These are phyloP conservation scores for Triplophysa rosa DNA, from an alignment of 2,113 vertebrate species.

Conservation along the genomic window DNA sequence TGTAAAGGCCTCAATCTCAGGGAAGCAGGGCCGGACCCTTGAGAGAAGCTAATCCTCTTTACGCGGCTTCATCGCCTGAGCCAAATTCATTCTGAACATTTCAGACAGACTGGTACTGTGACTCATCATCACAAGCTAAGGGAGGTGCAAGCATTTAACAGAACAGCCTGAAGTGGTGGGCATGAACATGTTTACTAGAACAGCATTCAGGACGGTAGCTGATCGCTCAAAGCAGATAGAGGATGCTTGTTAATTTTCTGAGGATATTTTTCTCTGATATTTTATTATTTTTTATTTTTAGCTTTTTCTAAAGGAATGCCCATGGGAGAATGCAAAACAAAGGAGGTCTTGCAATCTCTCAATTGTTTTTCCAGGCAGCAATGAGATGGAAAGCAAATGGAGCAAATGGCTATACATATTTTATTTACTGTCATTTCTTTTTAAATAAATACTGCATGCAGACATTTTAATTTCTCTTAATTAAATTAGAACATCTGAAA, in stretches of 20 bases:
- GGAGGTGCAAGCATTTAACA: constrained; percentile 20
- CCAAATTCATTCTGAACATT: constrained; percentile 16
- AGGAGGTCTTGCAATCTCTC: no score
- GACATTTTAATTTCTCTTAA: no score
- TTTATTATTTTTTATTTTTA: constrained; percentile 2
- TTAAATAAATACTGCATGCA: no score
- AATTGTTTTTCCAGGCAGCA: no score
- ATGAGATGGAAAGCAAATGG: no score
- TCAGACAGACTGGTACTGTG: constrained; percentile 30
- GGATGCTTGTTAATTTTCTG: constrained; percentile 7
- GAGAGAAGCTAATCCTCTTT: constrained; percentile 38
- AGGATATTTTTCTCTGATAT: not conserved
- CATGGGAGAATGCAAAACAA: no score
- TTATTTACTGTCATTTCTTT: no score
- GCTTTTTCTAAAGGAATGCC: not conserved
- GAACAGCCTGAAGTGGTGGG: constrained; percentile 21
- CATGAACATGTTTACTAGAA: not conserved
- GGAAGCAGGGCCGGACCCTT: constrained; percentile 30
- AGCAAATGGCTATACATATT: no score
- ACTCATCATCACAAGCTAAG: constrained; percentile 35
- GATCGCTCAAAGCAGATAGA: constrained; percentile 22
- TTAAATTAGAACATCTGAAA: no score
- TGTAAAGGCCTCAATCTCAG: constrained; percentile 38
- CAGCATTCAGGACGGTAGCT: constrained; percentile 9
- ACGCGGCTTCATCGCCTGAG: constrained; percentile 14